phyloP scores from a whole-genome alignment of 2,888 invertebrate genomes.

The Drosophila monieri region DNA sequence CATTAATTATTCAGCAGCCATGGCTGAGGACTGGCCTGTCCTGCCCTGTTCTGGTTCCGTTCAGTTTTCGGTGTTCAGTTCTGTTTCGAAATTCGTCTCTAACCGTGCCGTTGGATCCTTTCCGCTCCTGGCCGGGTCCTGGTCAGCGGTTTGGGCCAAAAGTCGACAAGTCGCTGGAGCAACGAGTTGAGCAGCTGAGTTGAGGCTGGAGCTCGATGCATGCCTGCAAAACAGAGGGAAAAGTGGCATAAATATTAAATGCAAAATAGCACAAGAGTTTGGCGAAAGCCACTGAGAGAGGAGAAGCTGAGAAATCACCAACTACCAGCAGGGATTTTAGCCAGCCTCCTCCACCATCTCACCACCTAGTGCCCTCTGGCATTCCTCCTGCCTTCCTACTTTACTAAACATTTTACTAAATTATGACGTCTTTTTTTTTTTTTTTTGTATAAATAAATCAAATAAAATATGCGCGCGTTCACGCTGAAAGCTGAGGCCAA shows the following conservation, averaged over 20 bases:
- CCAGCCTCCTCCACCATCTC: background rate
- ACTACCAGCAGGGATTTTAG: conserved; percentile 45
- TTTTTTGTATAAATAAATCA: conserved; percentile 74
- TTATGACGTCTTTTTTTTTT: conserved; percentile 60
- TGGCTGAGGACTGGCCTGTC: conserved; percentile 44
- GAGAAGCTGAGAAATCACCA: conserved; percentile 50
- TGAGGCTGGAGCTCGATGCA: conserved; percentile 65
- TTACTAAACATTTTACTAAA: conserved; percentile 67
- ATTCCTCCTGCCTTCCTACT: conserved; percentile 24
- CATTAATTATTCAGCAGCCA: conserved; percentile 78
- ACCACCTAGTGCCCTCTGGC: background rate
- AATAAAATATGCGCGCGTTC: conserved; percentile 80
- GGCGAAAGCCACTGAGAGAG: background rate
- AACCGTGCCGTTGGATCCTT: conserved; percentile 4
- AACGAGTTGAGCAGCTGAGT: conserved; percentile 74
- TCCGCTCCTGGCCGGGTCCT: conserved; percentile 50
- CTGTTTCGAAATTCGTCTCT: conserved; percentile 15
- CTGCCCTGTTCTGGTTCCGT: conserved; percentile 22
- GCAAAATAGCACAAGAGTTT: conserved; percentile 69
- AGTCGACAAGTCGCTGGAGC: conserved; percentile 66
- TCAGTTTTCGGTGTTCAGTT: background rate
- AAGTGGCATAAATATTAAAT: conserved; percentile 76
- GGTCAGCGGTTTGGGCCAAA: conserved; percentile 74
- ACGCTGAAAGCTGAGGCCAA: conserved; percentile 68
- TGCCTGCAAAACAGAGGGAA: conserved; percentile 60